Conservation (phyloP, 2,113 vertebrate species). For the Dipodomys stephensi region DNA sequence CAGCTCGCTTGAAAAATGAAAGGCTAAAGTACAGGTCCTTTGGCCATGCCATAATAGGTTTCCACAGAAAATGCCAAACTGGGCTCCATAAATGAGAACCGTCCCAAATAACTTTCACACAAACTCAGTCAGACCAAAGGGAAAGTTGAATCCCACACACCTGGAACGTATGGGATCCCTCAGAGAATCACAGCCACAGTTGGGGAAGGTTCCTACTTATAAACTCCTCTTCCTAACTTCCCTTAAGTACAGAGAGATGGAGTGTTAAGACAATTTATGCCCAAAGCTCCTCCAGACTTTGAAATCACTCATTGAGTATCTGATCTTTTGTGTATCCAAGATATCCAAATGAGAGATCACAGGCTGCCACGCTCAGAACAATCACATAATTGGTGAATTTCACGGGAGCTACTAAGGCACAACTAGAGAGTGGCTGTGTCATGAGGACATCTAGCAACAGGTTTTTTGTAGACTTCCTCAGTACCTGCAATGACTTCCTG, state of each 20-base stretch:
- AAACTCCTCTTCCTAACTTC: not conserved
- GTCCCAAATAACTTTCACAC: not conserved
- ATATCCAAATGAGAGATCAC: not conserved
- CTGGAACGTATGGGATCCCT: not conserved
- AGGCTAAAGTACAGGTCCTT: not conserved
- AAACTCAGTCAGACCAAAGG: conserved; percentile 1
- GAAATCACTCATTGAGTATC: not conserved
- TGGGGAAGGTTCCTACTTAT: not conserved
- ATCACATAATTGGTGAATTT: not conserved
- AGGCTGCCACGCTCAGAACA: not conserved
- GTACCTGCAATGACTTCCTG: not conserved
- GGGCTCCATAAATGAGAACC: not conserved
- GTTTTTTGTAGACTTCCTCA: not conserved
- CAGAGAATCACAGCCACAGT: not conserved
- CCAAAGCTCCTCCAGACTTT: not conserved
- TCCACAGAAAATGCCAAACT: conserved; percentile 25
- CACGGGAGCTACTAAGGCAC: not conserved
- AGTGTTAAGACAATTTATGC: not conserved
- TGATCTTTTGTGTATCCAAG: not conserved
- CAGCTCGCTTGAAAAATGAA: conserved; percentile 24
- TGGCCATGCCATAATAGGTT: conserved; percentile 28
- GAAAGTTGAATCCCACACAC: not conserved
- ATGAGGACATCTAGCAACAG: not conserved
- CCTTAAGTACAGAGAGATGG: not conserved
- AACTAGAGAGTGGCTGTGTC: not conserved